A percentile compares a stretch with the other conserved stretches of the same genome.
These are phyloP conservation scores for Opisthograptis luteolata DNA, from an alignment of 2,888 invertebrate species.

Conservation along the genomic window DNA sequence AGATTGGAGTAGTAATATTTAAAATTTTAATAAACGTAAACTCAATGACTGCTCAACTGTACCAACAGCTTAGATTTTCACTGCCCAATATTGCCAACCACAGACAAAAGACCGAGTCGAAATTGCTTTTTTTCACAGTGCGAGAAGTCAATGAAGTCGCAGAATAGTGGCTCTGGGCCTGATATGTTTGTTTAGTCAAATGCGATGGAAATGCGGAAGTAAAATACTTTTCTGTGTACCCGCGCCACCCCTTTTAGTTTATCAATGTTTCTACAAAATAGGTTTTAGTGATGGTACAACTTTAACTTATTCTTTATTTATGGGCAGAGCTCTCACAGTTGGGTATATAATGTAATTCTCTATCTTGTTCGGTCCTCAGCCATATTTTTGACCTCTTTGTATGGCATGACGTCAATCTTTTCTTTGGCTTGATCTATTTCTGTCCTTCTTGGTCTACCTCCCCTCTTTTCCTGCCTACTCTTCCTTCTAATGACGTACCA, in stretches of 20 bases:
- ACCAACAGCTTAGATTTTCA: conserved; percentile 28
- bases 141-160: conserved; percentile 74
- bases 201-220: conserved; percentile 76
- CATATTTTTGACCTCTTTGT: no score
- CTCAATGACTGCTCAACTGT: background rate
- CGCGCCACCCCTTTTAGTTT: conserved; percentile 51
- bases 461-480: no score
- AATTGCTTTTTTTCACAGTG: conserved; percentile 76
- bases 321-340: no score
- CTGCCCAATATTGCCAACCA: conserved; percentile 62
- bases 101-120: conserved; percentile 63
- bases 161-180: conserved; percentile 67
- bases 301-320: no score
- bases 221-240: conserved; percentile 45
- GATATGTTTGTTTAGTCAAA: conserved; percentile 82
- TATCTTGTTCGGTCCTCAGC: no score
- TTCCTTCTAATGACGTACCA: no score
- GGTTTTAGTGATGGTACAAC: background rate
- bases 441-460: no score
- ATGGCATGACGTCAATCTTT: no score
- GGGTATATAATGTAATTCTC: no score
- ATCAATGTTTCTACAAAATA: conserved; percentile 44
- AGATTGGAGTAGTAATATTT: no score
- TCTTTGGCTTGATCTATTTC: no score
- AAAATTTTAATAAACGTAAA: background rate